Evolutionary conservation across 2,888 invertebrate genomes (phyloP).

Genomic region (Epinotia demarniana): DNA sequence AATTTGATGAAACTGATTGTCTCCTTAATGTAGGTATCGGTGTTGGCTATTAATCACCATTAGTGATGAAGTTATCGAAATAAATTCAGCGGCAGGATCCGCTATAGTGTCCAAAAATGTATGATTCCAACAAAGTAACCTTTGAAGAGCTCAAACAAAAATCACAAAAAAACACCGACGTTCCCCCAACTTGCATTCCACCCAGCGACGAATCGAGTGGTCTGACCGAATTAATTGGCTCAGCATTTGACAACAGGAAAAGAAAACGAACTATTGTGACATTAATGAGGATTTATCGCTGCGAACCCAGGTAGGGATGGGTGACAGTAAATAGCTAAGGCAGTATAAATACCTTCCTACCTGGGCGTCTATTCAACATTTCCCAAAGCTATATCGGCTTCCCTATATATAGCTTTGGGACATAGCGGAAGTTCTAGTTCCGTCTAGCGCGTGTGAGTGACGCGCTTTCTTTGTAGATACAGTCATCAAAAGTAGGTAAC

Average conservation of each 20-base stretch:
- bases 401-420: too few relatives aligned
- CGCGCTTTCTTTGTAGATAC: too few relatives aligned
- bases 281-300: constrained; percentile 64
- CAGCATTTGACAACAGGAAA: constrained; percentile 61
- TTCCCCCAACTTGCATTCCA: constrained; percentile 55
- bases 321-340: constrained; percentile 18
- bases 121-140: constrained; percentile 2
- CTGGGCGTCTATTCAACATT: background rate
- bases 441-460: too few relatives aligned
- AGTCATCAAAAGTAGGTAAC: too few relatives aligned
- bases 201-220: constrained; percentile 65
- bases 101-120: background rate
- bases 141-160: constrained; percentile 18
- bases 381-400: background rate
- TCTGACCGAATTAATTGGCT: constrained; percentile 64
- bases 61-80: background rate
- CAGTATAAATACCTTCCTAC: constrained; percentile 1
- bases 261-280: constrained; percentile 57
- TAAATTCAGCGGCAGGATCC: background rate
- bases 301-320: constrained; percentile 30
- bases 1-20: too few relatives aligned
- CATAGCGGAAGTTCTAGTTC: too few relatives aligned
- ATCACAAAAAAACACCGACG: constrained; percentile 23
- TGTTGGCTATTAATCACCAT: too few relatives aligned
- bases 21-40: too few relatives aligned